Conservation (phyloP, 2,888 invertebrate genomes). For the Dynastes hyllus region DNA sequence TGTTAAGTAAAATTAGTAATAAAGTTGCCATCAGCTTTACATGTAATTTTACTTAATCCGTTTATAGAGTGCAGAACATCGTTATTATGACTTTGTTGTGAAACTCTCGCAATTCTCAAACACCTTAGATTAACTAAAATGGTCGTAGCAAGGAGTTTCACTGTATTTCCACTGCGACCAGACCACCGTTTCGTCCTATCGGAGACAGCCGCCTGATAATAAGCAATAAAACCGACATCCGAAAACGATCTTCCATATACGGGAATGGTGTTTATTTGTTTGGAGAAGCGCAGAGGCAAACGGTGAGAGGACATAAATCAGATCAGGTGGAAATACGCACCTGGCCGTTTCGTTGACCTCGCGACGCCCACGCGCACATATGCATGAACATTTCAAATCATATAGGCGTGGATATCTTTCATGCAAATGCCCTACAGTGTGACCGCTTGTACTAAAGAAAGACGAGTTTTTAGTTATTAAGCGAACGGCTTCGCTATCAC, state of each 20-base stretch:
- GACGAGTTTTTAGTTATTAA: conserved; percentile 42
- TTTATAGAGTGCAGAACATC: no score
- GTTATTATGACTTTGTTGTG: no score
- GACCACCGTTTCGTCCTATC: neutral
- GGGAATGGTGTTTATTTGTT: conserved; percentile 47
- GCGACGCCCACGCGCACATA: conserved; percentile 57
- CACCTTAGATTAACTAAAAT: no score
- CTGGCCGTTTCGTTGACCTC: conserved; percentile 59
- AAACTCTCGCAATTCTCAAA: no score
- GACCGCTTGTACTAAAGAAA: neutral
- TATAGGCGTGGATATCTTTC: conserved; percentile 55
- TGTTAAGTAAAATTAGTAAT: no score
- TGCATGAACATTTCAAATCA: conserved; percentile 58
- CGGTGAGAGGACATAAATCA: conserved; percentile 54
- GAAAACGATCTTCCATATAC: conserved; percentile 44
- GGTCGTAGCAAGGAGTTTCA: no score
- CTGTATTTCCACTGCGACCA: no score
- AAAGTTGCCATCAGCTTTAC: no score
- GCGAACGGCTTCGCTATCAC: neutral
- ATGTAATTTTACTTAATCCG: no score
- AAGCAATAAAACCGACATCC: conserved; percentile 43
- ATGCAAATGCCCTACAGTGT: conserved; percentile 53
- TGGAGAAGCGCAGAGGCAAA: conserved; percentile 40
- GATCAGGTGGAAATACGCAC: conserved; percentile 58
- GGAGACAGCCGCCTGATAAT: conserved; percentile 11